Evolutionary conservation across 2,888 invertebrate genomes (phyloP).

Genomic region (Bimastos eiseni): DNA sequence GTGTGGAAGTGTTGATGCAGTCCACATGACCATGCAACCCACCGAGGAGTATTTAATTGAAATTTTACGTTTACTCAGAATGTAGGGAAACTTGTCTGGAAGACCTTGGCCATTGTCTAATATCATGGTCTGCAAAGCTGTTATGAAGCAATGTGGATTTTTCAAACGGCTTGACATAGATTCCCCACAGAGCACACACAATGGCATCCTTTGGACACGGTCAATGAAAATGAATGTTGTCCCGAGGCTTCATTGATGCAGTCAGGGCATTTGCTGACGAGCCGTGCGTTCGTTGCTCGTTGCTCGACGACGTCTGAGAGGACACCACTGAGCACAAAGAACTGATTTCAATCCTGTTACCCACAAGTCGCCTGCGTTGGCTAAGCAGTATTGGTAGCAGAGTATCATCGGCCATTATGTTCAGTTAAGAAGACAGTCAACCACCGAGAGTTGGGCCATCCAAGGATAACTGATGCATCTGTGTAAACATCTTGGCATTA

Average conservation of each 20-base stretch:
- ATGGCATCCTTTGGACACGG: neutral
- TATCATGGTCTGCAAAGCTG: neutral
- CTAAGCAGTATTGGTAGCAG: neutral
- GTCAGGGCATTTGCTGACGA: neutral
- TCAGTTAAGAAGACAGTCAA: neutral
- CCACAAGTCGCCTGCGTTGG: neutral
- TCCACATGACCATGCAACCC: neutral
- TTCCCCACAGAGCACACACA: conserved; percentile 4
- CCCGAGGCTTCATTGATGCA: neutral
- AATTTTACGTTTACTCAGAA: neutral
- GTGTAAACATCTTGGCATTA: neutral
- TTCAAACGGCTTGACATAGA: conserved; percentile 23
- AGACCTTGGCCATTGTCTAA: neutral
- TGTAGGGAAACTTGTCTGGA: neutral
- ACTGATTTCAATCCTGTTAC: conserved; percentile 17
- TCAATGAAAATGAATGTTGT: conserved; percentile 22
- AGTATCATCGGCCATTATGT: neutral
- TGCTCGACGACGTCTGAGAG: too few species aligned
- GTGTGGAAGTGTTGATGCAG: neutral
- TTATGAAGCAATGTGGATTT: conserved; percentile 23
- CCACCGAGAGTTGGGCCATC: neutral
- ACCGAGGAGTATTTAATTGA: neutral
- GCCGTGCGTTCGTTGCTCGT: neutral
- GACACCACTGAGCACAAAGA: neutral
- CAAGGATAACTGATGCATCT: neutral